Base-by-base conservation (phyloP, 2,888 invertebrate genomes). In the Parnassius glacialis region DNA sequence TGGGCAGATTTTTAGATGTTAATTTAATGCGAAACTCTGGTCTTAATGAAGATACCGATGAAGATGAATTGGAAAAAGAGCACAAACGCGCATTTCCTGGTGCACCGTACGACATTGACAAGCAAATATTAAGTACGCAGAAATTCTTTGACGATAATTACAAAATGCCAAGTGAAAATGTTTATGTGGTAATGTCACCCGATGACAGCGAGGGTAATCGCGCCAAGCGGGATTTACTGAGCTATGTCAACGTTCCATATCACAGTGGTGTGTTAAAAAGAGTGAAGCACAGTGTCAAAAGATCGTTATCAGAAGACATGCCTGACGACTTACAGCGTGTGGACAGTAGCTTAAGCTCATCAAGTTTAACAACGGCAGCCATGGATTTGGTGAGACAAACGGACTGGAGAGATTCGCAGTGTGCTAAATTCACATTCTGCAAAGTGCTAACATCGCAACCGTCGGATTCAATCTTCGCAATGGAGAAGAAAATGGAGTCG, bases 401-500 rank as follows among this genome's bases (percentile, higher is more conserved):
- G 0, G 93, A 95, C 73, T 96, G 96, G 96, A 92, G 93, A 43
- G 94, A 95, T 80, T 95, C 95, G 2, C 94, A 95, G 59, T 96
- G 96, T 77, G 95, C 96, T 3, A 96, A 96, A 78, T 93, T 92
- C 73, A 93, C 95, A 68, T 95, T 96, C 84, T 96, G 96, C 81
- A 94, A 95, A 74, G 94, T 95, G 52, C 94, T 96, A 92, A 87
- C 94, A 50, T 92, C 93, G 63, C 95, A 95, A 71, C 89, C 94
- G 57, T 92, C 94, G 1, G 95, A 96, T 76, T 94, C 95, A 42
- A 86, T 94, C 65, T 92, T 94, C 68, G 89, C 94, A 52, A 96
- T 96, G 95, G 96, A 96, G 86, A 96, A 96, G 87, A 95, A 95
- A 80, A 96, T 96, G 94, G 93, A 94, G 74, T 93, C 94, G 56